Evolutionary conservation across 64 coral and sea anemone genomes (phyloP).

Genomic region (Astreopora myriophthalma): DNA sequence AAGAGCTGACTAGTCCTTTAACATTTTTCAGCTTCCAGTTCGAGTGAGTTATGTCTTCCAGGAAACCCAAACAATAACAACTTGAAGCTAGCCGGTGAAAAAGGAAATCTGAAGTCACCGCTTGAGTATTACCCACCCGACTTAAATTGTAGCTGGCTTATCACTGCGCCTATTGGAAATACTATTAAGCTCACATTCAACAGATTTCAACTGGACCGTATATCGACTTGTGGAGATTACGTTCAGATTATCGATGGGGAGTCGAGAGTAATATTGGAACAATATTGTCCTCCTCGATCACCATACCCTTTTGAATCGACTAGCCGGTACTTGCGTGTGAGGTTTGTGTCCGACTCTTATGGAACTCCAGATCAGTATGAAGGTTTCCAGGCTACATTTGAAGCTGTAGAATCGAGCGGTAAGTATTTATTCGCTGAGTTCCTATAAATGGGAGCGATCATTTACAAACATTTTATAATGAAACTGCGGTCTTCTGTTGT

Average conservation of each 20-base stretch:
- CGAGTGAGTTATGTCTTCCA: neutral
- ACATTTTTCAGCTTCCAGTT: neutral
- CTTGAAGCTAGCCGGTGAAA: neutral
- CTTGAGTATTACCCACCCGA: neutral
- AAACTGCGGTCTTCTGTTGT: no score
- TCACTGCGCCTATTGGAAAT: neutral
- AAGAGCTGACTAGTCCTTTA: no score
- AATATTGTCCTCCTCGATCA: no score
- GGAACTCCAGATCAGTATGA: no score
- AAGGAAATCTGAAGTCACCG: neutral
- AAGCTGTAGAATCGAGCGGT: no score
- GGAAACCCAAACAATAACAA: neutral
- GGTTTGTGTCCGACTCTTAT: no score
- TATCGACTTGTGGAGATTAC: neutral
- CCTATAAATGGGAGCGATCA: no score
- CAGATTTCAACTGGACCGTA: neutral
- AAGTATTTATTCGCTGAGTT: no score
- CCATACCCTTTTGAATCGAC: no score
- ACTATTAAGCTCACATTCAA: neutral
- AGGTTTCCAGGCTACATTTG: no score
- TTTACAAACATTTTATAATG: no score
- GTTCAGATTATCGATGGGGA: neutral
- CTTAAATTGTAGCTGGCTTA: neutral
- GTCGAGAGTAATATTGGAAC: neutral
- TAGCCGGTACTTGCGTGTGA: no score